These are phyloP conservation scores for Dysidea cf. avara DNA, from an alignment of 37 sponge, comb jelly and placozoan genomes.

Conservation along the genomic window DNA sequence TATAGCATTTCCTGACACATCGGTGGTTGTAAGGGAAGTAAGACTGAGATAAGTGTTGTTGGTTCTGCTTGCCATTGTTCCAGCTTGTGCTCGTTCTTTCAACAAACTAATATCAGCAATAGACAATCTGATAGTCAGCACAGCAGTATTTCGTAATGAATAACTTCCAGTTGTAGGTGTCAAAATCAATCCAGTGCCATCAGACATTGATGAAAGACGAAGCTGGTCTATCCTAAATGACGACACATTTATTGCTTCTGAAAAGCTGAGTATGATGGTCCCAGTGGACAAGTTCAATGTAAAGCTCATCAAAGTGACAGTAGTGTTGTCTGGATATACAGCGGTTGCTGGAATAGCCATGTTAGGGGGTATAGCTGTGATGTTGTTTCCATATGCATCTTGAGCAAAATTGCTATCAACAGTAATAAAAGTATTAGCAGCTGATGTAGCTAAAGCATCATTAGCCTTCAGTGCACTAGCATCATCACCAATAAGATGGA, in stretches of 20 bases:
- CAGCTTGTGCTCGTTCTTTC: slow-evolving; percentile 56
- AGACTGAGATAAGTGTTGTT: slow-evolving; percentile 69
- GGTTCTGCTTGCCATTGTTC: slow-evolving; percentile 46
- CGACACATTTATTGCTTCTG: slow-evolving; percentile 74
- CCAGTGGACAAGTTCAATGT: slow-evolving; percentile 54
- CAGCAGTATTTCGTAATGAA: slow-evolving; percentile 49
- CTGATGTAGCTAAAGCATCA: slow-evolving; percentile 37
- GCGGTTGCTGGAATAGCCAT: slow-evolving; percentile 44
- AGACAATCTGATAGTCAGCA: slow-evolving; percentile 45
- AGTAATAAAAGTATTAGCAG: slow-evolving; percentile 59
- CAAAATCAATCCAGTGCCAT: slow-evolving; percentile 38
- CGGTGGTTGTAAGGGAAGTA: slow-evolving; percentile 37
- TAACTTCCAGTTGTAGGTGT: slow-evolving; percentile 63
- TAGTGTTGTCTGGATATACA: slow-evolving; percentile 62
- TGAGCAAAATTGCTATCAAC: slow-evolving; percentile 42
- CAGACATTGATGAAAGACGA: slow-evolving; percentile 48
- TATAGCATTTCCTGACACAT: slow-evolving; percentile 59
- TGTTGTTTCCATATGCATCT: slow-evolving; percentile 64
- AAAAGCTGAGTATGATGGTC: slow-evolving; percentile 58
- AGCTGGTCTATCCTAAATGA: slow-evolving; percentile 56
- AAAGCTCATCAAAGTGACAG: slow-evolving; percentile 61
- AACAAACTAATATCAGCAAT: slow-evolving; percentile 61
- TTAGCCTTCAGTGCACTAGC: slow-evolving; percentile 79
- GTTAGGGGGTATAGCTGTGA: slow-evolving; percentile 21
- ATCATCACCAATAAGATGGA: slow-evolving; percentile 84